Evolutionary conservation across 2,113 vertebrate genomes (phyloP), one percentile per base, ranked within the genome.

Genomic region (Paradoxurus hermaphroditus): DNA sequence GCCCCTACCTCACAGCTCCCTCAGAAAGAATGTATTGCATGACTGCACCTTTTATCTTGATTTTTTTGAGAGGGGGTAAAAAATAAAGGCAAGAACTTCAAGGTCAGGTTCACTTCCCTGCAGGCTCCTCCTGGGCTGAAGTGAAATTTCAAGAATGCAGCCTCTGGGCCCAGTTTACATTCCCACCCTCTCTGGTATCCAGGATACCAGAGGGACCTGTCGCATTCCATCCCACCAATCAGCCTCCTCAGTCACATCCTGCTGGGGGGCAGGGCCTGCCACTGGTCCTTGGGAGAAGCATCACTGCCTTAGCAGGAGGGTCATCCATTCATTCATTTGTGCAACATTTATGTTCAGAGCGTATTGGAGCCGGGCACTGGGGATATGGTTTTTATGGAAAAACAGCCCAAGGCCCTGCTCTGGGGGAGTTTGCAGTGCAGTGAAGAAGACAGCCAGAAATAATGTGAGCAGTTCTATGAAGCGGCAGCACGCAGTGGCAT

Each of bases 131-230:
- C 98, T 96, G 14, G 19, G 96, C 97, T 95, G 70, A 96, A 86
- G 23, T 92, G 96, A 97, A 98, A 99, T 98, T 97, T 98, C 97
- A 99, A 98, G 99, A 99, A 99, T 98, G 98, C 98, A 98, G 98
- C 96, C 93, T 93, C 63, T 94, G 95, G 98, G 98, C 96, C 97
- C 94, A 98, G 97, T 96, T 98, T 96, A 97, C 82, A 94, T 98
- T 99, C 98, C 98, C 98, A 98, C 92, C 98, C 98, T 95, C 97
- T 36, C 5, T 0, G 0, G 95, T 99, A 97, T 98, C 99, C 98
- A 62, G 93, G 99, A 98, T 98, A 98, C 98, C 84, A 51, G 98
- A 98, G 98, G 98, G 98, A 98, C 98, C 98, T 97, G 98, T 39
- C 46, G 72, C 98, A 97, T 98, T 98, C 98, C 98, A 96, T 91